Evolutionary conservation across 2,113 vertebrate species (phyloP), one percentile per base, ranked within the genome.

Genomic region (Apteryx mantelli): DNA sequence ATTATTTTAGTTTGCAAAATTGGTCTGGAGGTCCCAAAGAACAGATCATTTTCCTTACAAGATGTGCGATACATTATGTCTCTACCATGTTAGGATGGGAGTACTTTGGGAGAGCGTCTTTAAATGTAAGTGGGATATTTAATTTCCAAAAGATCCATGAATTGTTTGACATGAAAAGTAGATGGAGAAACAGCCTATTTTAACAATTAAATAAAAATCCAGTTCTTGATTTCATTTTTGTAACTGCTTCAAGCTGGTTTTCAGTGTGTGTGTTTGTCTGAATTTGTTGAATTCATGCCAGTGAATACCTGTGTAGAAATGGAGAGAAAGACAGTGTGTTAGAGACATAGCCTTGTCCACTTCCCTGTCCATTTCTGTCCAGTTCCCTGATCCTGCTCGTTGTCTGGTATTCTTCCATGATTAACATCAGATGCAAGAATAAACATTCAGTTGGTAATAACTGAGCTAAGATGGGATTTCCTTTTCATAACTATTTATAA

Each of bases 321-420:
- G 53, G 19, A 30, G 87, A 58, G 18, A 28, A 89, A 61, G 24
- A 68, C 7, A 69, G 5, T 28, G 8, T 1, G 20, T 88, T 4
- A 34, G 30, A 76, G 2, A 68, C 6, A 38, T 25, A 61, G 6
- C 1, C 14, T 48, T 55, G 11, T 60, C 48, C 0, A 0, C 6
- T 34, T 88, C 71, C 34, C 25, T 86, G 8, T 76, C 20, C 4
- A 24, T 4, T 61, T 56, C 48, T 66, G 9, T 15, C 28, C 13
- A 24, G 13, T 82, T 75, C 9, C 63, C 78, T 74, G 19, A 58
- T 28, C 16, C 53, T 89, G 32, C 13, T 63, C 65, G 14, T 48
- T 66, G 6, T 42, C 44, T 71, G 2, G 1, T 56, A 46, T 56
- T 60, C 26, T 65, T 81, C 26, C 6, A 40, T 36, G 1, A 52